phyloP scores from a whole-genome alignment of 1,140 invertebrate species.

The Pseudomyrmex cubaensis region DNA sequence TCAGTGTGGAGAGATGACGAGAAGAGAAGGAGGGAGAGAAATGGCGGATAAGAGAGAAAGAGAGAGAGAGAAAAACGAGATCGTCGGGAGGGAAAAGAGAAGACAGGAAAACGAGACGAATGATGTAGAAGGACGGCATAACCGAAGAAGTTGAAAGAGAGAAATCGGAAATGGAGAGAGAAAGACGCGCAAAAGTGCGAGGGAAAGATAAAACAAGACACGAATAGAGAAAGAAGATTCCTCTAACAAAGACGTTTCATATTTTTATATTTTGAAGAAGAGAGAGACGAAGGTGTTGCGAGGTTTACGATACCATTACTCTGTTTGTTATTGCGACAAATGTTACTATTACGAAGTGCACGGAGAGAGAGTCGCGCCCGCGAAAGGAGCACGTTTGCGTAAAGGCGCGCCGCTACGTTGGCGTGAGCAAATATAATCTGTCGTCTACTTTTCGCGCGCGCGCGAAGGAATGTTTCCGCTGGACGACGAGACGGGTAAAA shows the following conservation, averaged over 20 bases:
- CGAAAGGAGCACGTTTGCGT: constrained; percentile 49
- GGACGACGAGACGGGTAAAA: not conserved
- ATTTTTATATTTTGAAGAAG: constrained; percentile 62
- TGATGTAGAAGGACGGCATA: not conserved
- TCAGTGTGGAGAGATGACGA: constrained; percentile 70
- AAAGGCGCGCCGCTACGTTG: constrained; percentile 15
- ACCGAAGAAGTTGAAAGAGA: constrained; percentile 16
- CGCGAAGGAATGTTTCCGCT: constrained; percentile 13
- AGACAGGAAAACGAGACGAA: constrained; percentile 19
- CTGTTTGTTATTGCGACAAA: constrained; percentile 64
- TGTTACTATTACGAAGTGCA: constrained; percentile 49
- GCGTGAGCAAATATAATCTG: constrained; percentile 56
- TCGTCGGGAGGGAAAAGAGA: not conserved
- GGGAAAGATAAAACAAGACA: not conserved
- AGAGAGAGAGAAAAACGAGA: constrained; percentile 38
- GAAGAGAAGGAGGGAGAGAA: constrained; percentile 30
- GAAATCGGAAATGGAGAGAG: constrained; percentile 2
- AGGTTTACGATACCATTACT: constrained; percentile 56
- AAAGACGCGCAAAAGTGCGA: not conserved
- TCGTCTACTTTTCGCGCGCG: constrained; percentile 11
- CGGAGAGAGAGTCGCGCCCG: constrained; percentile 12
- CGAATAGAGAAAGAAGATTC: constrained; percentile 28
- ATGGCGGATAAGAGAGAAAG: constrained; percentile 7
- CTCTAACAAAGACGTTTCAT: constrained; percentile 61
- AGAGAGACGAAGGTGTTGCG: not conserved